Conservation (phyloP, 2,888 invertebrate genomes). For the Saturnia japonica region DNA sequence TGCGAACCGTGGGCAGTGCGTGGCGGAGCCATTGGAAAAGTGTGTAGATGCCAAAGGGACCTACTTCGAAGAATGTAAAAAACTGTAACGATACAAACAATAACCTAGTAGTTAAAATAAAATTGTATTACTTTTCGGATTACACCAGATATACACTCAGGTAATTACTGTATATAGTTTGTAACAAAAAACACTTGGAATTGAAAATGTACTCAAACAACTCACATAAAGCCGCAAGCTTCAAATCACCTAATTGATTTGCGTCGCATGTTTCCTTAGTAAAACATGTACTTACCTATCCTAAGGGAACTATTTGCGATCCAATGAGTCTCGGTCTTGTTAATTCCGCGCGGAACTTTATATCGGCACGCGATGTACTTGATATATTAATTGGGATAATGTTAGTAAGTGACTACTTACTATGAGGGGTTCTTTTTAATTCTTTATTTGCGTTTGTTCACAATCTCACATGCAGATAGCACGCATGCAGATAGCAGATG, state of each 20-base stretch:
- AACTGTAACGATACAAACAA: too few species aligned
- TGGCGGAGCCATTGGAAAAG: too few species aligned
- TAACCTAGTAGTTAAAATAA: too few species aligned
- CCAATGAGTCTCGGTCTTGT: constrained; percentile 47
- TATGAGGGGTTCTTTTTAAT: neutral
- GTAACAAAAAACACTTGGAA: neutral
- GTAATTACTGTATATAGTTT: neutral
- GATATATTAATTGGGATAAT: constrained; percentile 21
- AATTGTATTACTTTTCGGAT: too few species aligned
- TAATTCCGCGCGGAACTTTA: constrained; percentile 49
- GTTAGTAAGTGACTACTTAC: neutral
- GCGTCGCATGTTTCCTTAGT: constrained; percentile 51
- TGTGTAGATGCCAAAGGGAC: too few species aligned
- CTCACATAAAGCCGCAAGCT: constrained; percentile 55
- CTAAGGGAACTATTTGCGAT: constrained; percentile 48
- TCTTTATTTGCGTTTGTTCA: too few species aligned
- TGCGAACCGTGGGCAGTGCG: too few species aligned
- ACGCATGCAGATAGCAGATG: too few species aligned
- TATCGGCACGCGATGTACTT: constrained; percentile 44
- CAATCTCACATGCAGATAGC: too few species aligned
- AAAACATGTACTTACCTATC: constrained; percentile 35
- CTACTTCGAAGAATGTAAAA: too few species aligned
- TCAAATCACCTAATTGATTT: constrained; percentile 68
- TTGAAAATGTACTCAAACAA: neutral
- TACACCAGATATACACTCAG: too few species aligned